Conservation (phyloP, 2,888 invertebrate species). For the Pycnomerus fuliginosus region DNA sequence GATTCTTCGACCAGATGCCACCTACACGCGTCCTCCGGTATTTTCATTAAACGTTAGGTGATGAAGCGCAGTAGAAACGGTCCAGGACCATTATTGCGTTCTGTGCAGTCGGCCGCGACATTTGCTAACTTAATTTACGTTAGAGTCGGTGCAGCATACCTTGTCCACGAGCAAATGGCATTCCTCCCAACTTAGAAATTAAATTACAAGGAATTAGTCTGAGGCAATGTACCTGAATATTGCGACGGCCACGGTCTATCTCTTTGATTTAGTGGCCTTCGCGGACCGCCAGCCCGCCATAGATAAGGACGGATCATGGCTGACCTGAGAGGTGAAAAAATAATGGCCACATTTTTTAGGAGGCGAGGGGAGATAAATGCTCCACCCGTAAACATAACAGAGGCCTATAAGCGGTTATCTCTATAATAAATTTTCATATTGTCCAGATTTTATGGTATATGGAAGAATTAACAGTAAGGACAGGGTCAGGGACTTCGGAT, state of each 20-base stretch:
- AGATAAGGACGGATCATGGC: conserved; percentile 46
- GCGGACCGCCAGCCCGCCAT: conserved; percentile 39
- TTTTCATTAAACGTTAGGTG: conserved; percentile 52
- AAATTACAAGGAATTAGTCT: no score
- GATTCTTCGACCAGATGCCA: no score
- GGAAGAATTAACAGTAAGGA: no score
- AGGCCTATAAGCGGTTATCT: conserved; percentile 36
- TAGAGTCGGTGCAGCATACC: conserved; percentile 27
- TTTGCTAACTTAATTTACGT: conserved; percentile 51
- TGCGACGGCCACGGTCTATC: no score
- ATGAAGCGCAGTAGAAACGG: conserved; percentile 47
- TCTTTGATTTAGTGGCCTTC: conserved; percentile 49
- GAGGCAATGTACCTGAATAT: no score
- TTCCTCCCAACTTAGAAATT: no score
- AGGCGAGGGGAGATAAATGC: conserved; percentile 41
- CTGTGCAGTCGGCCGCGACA: conserved; percentile 46
- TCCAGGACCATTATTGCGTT: conserved; percentile 44
- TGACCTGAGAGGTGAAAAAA: conserved; percentile 45
- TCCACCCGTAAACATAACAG: conserved; percentile 43
- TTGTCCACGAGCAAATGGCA: conserved; percentile 11
- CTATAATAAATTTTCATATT: conserved; percentile 33
- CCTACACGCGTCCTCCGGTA: no score
- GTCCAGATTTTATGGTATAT: conserved; percentile 2
- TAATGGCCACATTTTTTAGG: conserved; percentile 43
- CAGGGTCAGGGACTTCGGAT: no score